Evolutionary conservation across 2,797 vertebrate species (phyloP).

Genomic region (Gymnothorax reevesii): DNA sequence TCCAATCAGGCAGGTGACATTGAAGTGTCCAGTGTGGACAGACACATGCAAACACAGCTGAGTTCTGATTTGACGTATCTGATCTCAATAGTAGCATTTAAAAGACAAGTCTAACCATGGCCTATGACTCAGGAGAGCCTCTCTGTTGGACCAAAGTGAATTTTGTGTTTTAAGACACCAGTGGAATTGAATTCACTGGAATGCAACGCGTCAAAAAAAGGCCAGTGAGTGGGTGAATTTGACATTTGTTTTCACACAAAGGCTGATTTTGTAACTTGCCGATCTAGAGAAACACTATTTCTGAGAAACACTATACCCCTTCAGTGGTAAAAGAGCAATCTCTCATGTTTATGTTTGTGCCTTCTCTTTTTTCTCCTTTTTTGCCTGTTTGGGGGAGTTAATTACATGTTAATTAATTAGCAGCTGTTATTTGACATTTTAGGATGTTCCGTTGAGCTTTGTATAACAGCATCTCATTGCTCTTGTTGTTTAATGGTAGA

Average conservation of each 20-base stretch:
- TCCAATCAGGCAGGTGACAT: too few species aligned
- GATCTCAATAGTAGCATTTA: too few species aligned
- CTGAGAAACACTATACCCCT: not conserved
- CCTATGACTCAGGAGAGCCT: not conserved
- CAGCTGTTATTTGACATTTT: constrained; percentile 1
- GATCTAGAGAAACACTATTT: constrained; percentile 20
- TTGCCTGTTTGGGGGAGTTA: not conserved
- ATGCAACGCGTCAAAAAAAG: constrained; percentile 25
- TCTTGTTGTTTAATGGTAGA: not conserved
- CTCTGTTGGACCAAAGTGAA: not conserved
- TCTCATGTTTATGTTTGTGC: not conserved
- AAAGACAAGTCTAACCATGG: too few species aligned
- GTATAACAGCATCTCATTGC: constrained; percentile 48
- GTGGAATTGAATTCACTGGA: constrained; percentile 21
- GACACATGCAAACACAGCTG: too few species aligned
- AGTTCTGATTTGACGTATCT: too few species aligned
- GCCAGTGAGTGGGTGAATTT: constrained; percentile 18
- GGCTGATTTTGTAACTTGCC: constrained; percentile 8
- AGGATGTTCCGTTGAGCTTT: constrained; percentile 48
- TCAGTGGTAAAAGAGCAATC: not conserved
- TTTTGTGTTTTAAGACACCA: constrained; percentile 17
- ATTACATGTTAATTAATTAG: not conserved
- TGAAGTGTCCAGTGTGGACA: too few species aligned
- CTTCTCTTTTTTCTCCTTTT: not conserved
- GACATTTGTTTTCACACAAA: constrained; percentile 10